phyloP scores from a whole-genome alignment of 1,140 invertebrate species.

The Drosophila suzukii region DNA sequence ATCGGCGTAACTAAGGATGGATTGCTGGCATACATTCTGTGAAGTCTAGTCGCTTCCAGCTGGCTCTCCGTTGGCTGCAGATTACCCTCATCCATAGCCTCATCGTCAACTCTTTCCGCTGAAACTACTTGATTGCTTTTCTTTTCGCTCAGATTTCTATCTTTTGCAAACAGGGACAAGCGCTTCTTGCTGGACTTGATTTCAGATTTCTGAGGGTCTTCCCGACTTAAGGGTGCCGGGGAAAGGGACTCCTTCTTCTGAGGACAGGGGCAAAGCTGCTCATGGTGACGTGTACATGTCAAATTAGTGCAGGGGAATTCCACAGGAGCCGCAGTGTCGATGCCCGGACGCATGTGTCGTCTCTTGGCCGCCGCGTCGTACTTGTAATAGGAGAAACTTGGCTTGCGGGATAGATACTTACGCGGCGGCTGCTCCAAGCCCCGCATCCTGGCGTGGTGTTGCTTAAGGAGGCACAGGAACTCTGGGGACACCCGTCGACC shows the following conservation, averaged over 20 bases:
- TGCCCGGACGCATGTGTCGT: constrained; percentile 36
- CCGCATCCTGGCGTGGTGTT: constrained; percentile 9
- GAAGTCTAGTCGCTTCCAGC: background rate
- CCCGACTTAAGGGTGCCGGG: background rate
- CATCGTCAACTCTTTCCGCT: background rate
- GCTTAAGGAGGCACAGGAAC: constrained; percentile 19
- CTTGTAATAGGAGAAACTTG: constrained; percentile 33
- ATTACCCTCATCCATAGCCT: background rate
- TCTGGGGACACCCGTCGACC: constrained; percentile 31
- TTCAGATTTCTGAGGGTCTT: background rate
- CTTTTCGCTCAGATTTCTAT: background rate
- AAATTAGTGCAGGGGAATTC: constrained; percentile 21
- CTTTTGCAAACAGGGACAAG: background rate
- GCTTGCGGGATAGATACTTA: background rate
- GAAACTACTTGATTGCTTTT: background rate
- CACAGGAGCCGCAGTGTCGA: constrained; percentile 37
- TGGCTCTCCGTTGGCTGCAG: background rate
- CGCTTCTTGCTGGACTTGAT: background rate
- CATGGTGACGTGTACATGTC: background rate
- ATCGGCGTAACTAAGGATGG: background rate
- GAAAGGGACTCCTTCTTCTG: background rate
- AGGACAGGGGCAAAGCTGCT: too few species aligned
- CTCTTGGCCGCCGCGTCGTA: constrained; percentile 18
- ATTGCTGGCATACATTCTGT: constrained; percentile 4
- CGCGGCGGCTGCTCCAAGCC: background rate